Conservation (phyloP, 1,140 invertebrate species). For the Teleopsis dalmanni region DNA sequence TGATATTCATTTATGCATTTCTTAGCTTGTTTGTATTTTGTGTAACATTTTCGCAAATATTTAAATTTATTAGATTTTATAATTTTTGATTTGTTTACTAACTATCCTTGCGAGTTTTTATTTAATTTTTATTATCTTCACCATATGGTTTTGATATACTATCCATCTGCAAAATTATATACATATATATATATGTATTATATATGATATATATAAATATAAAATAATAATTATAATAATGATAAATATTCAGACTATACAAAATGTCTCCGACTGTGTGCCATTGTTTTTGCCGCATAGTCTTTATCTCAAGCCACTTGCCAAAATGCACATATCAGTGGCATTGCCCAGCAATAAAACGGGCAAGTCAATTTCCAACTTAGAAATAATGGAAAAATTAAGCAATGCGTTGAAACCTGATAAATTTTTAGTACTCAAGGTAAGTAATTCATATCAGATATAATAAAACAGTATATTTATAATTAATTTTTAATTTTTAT, state of each 20-base stretch:
- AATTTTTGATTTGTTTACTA: no score
- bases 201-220: no score
- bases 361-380: constrained; percentile 85
- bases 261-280: constrained; percentile 74
- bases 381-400: constrained; percentile 91
- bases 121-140: no score
- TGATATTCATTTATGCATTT: no score
- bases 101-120: no score
- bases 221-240: no score
- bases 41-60: no score
- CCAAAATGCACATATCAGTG: constrained; percentile 82
- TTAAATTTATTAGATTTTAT: no score
- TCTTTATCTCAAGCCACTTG: constrained; percentile 86
- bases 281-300: constrained; percentile 69
- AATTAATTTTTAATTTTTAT: not conserved
- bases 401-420: constrained; percentile 77
- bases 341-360: constrained; percentile 77
- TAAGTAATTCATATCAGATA: constrained; percentile 27
- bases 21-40: no score
- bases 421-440: constrained; percentile 74
- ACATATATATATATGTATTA: no score
- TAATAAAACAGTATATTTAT: not conserved
- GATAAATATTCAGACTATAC: constrained; percentile 67
- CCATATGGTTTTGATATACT: no score
- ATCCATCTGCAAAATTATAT: no score